Conservation (phyloP, 2,113 vertebrate genomes). For the Ammospiza nelsoni region DNA sequence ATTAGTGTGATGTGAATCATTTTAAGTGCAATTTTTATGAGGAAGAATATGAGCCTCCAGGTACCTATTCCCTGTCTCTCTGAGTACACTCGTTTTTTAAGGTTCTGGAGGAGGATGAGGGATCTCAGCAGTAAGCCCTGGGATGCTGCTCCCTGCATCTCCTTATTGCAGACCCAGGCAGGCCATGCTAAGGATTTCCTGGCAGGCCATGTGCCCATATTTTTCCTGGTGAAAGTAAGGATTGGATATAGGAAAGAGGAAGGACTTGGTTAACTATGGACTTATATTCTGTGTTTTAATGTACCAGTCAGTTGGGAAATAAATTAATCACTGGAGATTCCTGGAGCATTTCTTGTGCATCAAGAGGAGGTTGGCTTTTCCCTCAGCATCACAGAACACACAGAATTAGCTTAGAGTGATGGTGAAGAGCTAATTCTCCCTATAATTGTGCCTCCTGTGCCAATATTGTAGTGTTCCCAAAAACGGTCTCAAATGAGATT, state of each 20-base stretch:
- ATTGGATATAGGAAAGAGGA: background rate
- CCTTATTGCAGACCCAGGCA: background rate
- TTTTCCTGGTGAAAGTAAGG: background rate
- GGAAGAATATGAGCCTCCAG: background rate
- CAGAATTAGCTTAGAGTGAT: background rate
- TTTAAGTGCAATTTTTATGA: background rate
- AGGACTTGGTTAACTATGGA: background rate
- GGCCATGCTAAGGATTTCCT: background rate
- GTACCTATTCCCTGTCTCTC: background rate
- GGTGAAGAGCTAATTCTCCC: background rate
- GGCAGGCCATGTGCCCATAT: accelerated
- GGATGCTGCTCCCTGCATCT: background rate
- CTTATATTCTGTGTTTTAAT: background rate
- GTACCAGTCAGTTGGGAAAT: background rate
- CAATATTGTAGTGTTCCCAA: background rate
- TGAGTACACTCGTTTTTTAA: background rate
- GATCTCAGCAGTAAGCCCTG: background rate
- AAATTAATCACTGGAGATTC: background rate
- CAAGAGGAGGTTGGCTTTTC: background rate
- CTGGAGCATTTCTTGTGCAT: background rate
- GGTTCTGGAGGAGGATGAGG: background rate
- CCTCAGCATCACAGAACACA: background rate
- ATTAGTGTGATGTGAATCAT: background rate
- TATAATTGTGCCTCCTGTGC: background rate
- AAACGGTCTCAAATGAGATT: background rate